These are phyloP conservation scores for Sebastes steindachneri DNA, from an alignment of 2,797 vertebrate species.

Conservation along the genomic window DNA sequence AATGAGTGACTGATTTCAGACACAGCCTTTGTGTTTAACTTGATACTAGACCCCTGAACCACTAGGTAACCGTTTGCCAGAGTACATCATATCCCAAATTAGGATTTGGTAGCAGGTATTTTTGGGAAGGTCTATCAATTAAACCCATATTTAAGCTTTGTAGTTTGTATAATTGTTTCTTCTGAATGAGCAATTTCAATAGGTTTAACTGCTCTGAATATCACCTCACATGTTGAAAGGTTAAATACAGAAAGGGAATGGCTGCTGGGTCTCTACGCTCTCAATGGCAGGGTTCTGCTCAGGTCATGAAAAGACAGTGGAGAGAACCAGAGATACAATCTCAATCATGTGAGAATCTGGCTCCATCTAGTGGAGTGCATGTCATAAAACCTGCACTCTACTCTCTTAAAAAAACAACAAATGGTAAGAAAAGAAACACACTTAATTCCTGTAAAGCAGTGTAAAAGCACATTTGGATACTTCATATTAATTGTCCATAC, in stretches of 20 bases:
- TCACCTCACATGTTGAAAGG: not conserved
- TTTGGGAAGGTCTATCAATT: not conserved
- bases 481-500: not conserved
- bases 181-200: not conserved
- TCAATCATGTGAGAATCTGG: not conserved
- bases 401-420: not conserved
- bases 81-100: not conserved
- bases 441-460: not conserved
- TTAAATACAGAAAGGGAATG: not conserved
- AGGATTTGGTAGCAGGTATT: not conserved
- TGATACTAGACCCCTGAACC: not conserved
- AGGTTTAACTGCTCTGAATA: not conserved
- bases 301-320: not conserved
- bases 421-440: not conserved
- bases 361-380: conserved; percentile 58
- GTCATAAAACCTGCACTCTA: not conserved
- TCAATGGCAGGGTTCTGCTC: not conserved
- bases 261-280: not conserved
- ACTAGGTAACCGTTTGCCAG: not conserved
- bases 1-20: too few relatives aligned
- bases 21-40: not conserved
- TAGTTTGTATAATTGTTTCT: not conserved
- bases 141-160: not conserved
- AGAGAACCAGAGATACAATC: not conserved
- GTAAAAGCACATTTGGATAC: not conserved